Base-by-base conservation (phyloP, 1,140 invertebrate species). In the Philopotamus ludificatus region DNA sequence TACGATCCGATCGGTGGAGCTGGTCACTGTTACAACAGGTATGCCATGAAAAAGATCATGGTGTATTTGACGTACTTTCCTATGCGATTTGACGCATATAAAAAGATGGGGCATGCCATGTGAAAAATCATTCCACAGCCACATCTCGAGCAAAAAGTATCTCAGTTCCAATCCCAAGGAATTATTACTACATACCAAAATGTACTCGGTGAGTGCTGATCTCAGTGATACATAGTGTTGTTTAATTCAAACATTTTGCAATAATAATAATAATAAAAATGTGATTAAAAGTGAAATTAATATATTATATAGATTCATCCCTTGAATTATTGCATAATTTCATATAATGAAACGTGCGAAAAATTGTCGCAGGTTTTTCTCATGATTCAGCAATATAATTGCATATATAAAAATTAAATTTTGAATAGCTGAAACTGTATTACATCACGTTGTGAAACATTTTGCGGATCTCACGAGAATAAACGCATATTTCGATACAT, bases 71-170 rank as follows among this genome's bases (percentile, higher is more conserved):
- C 58, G 63, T 65, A 64, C 67, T 69, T 69, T 70, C 67, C 60
- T 70, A 66, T 59, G 64, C 45, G 63, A 70, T 70, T 66, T 70
- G 67, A 70, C 67, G 67, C 67, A 70, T 70, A 70, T 70, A 70
- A 66, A 70, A 70, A 66, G 64, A 70, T 69, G 67, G 67, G 60
- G 54, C 60, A 45, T n/a, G 42, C 34, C 22, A 34, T 15, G 53
- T 41, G 59, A 66, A 70, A 66, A 70, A 70, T 70, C 67, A 70
- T 70, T 70, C 67, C 64, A 63, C 41, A 63, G 45, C 51, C 54
- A 63, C 49, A 53, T 55, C 25, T 66, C 64, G 64, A 58, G 59
- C 51, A n/a, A 65, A 39, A 59, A 62, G 58, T 65, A 25, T 65
- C 42, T 50, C 22, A 58, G 26, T 47, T 3, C 12, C 18, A 20